Percentiles rank a stretch among this genome's conserved stretches.
Conservation (phyloP, 37 sponge, comb jelly and placozoan species). For the Cladorhizidae sp. region DNA sequence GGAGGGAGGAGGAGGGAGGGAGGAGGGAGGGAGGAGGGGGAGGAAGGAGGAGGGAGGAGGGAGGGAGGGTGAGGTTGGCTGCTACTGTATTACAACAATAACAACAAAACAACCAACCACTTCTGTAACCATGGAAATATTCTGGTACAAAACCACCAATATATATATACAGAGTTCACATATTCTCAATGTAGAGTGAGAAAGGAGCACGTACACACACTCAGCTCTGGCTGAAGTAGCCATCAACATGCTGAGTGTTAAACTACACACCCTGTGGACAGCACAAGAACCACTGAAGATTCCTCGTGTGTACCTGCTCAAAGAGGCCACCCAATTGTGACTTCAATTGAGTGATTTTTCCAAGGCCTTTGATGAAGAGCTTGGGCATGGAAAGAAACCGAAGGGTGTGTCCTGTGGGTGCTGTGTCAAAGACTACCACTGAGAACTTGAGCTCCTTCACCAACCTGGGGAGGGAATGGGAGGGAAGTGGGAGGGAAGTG, state of each 20-base stretch:
- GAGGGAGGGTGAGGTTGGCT: too few species aligned
- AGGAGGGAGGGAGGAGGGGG: neutral
- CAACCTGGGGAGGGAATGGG: slow-evolving; percentile 56
- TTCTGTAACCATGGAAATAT: too few species aligned
- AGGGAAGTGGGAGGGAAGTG: neutral
- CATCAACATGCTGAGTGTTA: too few species aligned
- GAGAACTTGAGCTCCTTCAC: slow-evolving; percentile 91
- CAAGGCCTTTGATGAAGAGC: slow-evolving; percentile 79
- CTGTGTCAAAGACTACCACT: slow-evolving; percentile 99
- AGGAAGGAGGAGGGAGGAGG: slow-evolving; percentile 5
- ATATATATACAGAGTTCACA: too few species aligned
- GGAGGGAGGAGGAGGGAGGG: neutral
- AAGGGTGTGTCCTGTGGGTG: slow-evolving; percentile 98
- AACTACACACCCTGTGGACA: too few species aligned
- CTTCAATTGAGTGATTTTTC: slow-evolving; percentile 73
- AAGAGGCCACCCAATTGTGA: slow-evolving; percentile 47
- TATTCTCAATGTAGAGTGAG: too few species aligned
- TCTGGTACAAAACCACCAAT: too few species aligned
- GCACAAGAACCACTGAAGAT: neutral
- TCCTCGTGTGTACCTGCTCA: slow-evolving; percentile 34
- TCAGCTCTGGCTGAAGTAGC: too few species aligned
- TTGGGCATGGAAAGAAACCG: slow-evolving; percentile 94
- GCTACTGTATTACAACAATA: too few species aligned
- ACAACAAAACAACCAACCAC: too few species aligned
- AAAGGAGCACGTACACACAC: too few species aligned